Percentiles rank a stretch among this genome's conserved stretches.
These are phyloP conservation scores for Microhierax caerulescens DNA, from an alignment of 2,797 vertebrate genomes.

Conservation along the genomic window DNA sequence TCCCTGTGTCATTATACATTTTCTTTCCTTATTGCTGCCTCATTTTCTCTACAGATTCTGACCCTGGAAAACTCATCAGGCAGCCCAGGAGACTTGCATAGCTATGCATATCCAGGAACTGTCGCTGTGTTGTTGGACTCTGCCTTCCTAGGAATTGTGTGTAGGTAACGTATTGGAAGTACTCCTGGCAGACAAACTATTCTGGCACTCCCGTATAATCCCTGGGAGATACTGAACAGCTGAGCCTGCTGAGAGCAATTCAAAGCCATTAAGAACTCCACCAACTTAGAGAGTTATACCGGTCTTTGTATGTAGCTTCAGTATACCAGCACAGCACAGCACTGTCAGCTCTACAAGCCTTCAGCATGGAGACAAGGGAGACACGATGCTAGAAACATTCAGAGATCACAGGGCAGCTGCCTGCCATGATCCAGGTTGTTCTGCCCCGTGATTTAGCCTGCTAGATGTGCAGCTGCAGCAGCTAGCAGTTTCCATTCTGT, in stretches of 20 bases:
- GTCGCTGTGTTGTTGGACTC: not conserved
- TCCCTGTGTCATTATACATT: not conserved
- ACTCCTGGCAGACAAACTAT: not conserved
- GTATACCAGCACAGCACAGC: not conserved
- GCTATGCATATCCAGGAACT: not conserved
- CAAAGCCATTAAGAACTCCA: not conserved
- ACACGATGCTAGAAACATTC: not conserved
- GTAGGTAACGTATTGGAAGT: not conserved
- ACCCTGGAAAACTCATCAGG: not conserved
- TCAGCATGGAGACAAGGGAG: not conserved
- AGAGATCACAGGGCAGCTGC: not conserved
- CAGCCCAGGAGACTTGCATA: not conserved
- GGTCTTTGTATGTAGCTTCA: not conserved
- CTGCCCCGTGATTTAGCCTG: not conserved
- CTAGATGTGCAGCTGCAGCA: constrained; percentile 36
- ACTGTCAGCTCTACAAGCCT: not conserved
- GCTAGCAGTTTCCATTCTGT: not conserved
- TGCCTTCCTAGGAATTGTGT: not conserved
- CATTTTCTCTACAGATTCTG: not conserved
- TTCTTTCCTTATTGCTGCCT: not conserved
- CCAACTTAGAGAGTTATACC: not conserved
- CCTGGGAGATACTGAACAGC: not conserved
- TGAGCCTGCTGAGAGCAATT: not conserved
- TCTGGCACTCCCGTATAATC: not conserved
- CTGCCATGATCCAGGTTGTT: not conserved